These are phyloP conservation scores for Rosalia funebris DNA, from an alignment of 2,888 invertebrate species.

Conservation along the genomic window DNA sequence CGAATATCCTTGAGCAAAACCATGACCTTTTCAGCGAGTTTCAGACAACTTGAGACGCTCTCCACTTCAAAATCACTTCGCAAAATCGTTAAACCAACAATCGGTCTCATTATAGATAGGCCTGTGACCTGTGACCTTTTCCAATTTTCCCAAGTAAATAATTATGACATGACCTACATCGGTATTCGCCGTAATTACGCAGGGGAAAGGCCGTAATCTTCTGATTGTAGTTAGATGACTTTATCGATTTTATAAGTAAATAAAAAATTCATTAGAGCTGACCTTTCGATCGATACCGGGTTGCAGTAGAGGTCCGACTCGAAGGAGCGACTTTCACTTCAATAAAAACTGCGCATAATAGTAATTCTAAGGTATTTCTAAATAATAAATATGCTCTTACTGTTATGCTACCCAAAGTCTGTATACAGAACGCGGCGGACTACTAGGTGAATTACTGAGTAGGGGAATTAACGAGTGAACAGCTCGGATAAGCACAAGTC, in stretches of 20 bases:
- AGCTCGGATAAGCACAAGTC: too few relatives aligned
- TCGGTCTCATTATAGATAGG: not conserved
- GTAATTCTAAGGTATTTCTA: too few relatives aligned
- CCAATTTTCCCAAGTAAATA: not conserved
- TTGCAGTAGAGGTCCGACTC: not conserved
- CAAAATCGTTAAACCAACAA: not conserved
- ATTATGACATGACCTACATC: not conserved
- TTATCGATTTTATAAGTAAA: not conserved
- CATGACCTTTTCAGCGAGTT: too few relatives aligned
- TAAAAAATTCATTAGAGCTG: not conserved
- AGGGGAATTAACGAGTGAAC: too few relatives aligned
- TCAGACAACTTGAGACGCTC: not conserved
- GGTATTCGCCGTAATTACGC: not conserved
- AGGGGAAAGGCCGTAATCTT: not conserved
- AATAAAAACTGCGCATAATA: too few relatives aligned
- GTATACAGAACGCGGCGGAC: too few relatives aligned
- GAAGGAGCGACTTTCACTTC: not conserved
- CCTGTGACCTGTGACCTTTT: not conserved
- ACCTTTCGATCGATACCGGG: not conserved
- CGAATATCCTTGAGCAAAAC: too few relatives aligned
- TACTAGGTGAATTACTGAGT: too few relatives aligned
- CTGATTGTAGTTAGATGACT: not conserved
- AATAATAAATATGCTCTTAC: too few relatives aligned
- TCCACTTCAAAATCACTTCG: not conserved
- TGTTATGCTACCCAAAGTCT: too few relatives aligned